Conservation (phyloP, 1,140 invertebrate species). For the Sinella curviseta region DNA sequence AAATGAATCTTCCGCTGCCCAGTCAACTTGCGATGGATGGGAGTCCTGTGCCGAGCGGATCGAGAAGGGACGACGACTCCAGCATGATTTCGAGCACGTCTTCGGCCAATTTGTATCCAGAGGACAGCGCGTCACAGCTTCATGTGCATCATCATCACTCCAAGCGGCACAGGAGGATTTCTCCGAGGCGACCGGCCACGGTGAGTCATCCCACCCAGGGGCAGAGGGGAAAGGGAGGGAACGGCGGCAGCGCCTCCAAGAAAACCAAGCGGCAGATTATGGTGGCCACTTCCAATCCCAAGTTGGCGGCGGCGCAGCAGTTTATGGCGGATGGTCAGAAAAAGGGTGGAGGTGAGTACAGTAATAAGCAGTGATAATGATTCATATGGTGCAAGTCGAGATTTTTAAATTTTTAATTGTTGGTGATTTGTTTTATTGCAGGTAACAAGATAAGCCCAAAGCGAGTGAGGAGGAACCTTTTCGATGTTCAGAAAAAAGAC, state of each 20-base stretch:
- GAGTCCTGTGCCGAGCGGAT: neutral
- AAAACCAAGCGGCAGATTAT: neutral
- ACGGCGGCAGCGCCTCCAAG: conserved; percentile 29
- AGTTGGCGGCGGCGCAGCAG: neutral
- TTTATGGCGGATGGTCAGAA: neutral
- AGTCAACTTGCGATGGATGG: conserved; percentile 3
- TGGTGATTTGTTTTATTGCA: neutral
- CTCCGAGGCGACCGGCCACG: neutral
- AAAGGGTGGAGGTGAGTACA: neutral
- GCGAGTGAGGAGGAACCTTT: conserved; percentile 36
- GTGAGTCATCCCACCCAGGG: neutral
- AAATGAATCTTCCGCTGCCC: conserved; percentile 27
- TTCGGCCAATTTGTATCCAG: conserved; percentile 11
- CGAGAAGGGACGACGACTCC: conserved; percentile 11
- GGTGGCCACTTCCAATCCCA: neutral
- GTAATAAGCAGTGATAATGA: too few relatives aligned
- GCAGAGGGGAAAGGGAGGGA: too few relatives aligned
- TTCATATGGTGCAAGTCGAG: too few relatives aligned
- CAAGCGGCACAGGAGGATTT: too few relatives aligned
- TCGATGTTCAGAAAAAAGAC: conserved; percentile 34
- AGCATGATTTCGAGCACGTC: conserved; percentile 1
- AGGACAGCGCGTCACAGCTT: conserved; percentile 20
- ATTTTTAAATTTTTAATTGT: too few relatives aligned
- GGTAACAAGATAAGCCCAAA: conserved; percentile 21
- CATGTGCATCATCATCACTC: conserved; percentile 17